Conservation (phyloP, 1,140 invertebrate species). For the Battus philenor region DNA sequence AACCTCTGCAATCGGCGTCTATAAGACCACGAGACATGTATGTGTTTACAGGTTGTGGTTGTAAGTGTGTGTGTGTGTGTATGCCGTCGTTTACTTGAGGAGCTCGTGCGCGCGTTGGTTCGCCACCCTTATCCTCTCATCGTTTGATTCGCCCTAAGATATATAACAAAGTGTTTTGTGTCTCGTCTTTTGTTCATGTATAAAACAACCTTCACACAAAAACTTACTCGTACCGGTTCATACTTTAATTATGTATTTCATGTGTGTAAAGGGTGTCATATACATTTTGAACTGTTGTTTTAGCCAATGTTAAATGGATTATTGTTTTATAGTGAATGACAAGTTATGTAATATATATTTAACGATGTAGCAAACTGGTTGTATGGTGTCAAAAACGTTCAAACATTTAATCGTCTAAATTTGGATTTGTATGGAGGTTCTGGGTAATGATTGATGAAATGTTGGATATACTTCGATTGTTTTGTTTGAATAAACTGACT, state of each 20-base stretch:
- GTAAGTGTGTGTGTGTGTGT: constrained; percentile 17
- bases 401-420: no score
- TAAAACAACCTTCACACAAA: neutral
- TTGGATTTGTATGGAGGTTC: no score
- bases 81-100: constrained; percentile 79
- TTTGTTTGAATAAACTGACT: no score
- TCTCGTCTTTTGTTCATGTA: neutral
- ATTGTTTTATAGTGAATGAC: no score
- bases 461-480: no score
- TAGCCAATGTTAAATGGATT: no score
- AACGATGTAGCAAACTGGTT: no score
- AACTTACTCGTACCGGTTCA: neutral
- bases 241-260: neutral
- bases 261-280: no score
- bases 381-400: no score
- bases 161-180: constrained; percentile 39
- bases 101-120: constrained; percentile 88
- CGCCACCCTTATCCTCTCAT: constrained; percentile 86
- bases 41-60: constrained; percentile 26
- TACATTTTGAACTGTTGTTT: no score
- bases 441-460: no score
- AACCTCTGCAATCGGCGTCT: constrained; percentile 27
- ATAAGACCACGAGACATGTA: constrained; percentile 37
- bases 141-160: constrained; percentile 79
- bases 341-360: no score